Evolutionary conservation across 2,113 vertebrate genomes (phyloP), one percentile per base, ranked within the genome.

Genomic region (Mionectes macconnelli): DNA sequence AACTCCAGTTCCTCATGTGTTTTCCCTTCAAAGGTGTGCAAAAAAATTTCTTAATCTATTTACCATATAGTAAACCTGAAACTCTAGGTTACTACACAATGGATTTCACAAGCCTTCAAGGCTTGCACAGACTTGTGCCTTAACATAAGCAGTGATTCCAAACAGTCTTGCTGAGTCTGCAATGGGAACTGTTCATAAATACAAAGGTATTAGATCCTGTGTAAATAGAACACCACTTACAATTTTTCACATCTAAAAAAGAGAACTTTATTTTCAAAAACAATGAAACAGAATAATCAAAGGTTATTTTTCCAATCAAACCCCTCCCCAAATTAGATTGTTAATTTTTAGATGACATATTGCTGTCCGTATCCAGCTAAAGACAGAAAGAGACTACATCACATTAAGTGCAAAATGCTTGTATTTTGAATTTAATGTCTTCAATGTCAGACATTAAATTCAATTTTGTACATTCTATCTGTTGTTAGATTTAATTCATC

Each of bases 311-410:
- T 17, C 47, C 10, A 24, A 44, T 28, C 25, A 79, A 86, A 49
- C 7, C 5, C 49, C 4, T 0, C 3, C 8, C 4, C 3, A 82
- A n/a, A 59, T 12, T 60, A 44, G 7, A 52, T 49, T 14, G 30
- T 8, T 47, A 8, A 37, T 66, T 80, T 76, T 84, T 52, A 86
- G 67, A 4, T 13, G 8, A 30, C 4, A 40, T 1, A 3, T 53
- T 33, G 13, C 4, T 56, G 21, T 13, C 13, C 5, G 47, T 74
- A 33, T 42, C 15, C n/a, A 47, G 10, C 5, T 49, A 72, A 76
- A 28, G 33, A 21, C 5, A 83, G 31, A 42, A 39, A 60, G 0
- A 9, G n/a, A 22, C 33, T 20, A 5, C 28, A 64, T 37, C n/a
- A n/a, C 8, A 60, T 44, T 53, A 70, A 69, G 8, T 24, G 28